Base-by-base conservation (phyloP, 2,113 vertebrate species). In the Strigops habroptila region DNA sequence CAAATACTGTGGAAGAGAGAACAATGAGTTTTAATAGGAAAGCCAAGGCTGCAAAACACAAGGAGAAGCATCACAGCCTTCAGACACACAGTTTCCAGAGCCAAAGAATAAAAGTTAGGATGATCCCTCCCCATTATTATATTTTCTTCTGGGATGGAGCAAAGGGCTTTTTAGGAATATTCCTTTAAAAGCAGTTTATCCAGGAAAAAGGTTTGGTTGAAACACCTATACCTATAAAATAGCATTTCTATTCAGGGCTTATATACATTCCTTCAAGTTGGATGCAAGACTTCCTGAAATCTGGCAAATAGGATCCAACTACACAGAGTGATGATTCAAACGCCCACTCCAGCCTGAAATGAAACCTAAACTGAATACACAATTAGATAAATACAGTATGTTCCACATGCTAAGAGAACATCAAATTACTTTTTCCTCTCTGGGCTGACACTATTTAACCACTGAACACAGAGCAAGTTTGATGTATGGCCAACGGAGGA, bases 1-100 rank as follows among this genome's bases (percentile, higher is more conserved):
- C 97, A 99, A 98, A 97, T 99, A 99, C 99, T 99, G 96, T 9
- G 44, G 81, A 89, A 91, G 69, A 88, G 16, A 96, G 51, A 83
- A 90, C 70, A 94, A 81, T 37, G 33, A 93, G 57, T 64, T 83
- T 68, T 12, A 93, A 33, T 35, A 57, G 82, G 64, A 77, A 93
- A 94, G 70, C 27, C 62, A 71, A 81, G 23, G 51, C 69, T 91
- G 35, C 14, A 70, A 82, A 85, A 62, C 13, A 65, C 2, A 4
- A 16, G 24, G 39, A 70, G 13, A 65, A 88, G 35, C 25, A 87
- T 37, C 49, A 91, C 30, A 88, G 65, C 33, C 52, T 94, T 77
- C 60, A 91, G 73, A 90, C 73, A 73, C 2, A 12, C 46, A 39
- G 35, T 55, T 74, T 53, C 67, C 24, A 82, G 82, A 95, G 88